Base-by-base conservation (phyloP, 2,888 invertebrate species). In the Sphaerolaimus hirsutus region DNA sequence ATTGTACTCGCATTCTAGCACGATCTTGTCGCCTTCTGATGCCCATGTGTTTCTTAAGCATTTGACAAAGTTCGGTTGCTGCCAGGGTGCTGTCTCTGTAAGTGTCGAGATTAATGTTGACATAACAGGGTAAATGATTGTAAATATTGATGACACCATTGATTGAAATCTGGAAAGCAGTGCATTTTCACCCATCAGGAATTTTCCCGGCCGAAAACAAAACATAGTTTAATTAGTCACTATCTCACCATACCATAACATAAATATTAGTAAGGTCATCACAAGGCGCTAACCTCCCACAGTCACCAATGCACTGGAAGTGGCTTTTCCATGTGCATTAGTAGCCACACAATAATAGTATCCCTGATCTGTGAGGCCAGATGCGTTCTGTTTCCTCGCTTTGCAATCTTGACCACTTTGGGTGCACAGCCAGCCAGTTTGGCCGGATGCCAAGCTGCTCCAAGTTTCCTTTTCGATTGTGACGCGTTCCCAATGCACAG, bases 21-120 rank as follows among this genome's bases (percentile, higher is more conserved):
- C 48, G 23, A 58, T 51, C 5, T 38, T 48, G 40, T 55, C 54
- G 21, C 50, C 53, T 21, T 59, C 48, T 2, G 55, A 55, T 21
- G 54, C 54, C 56, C 56, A 58, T 23, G 54, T 48, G 46, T 60
- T 58, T 19, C 55, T 49, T 12, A 60, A 53, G 45, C 58, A 59
- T 27, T 53, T 53, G n/a, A 55, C 50, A 45, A 59, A 59, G 7
- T 54, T 48, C 23, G 58, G 57, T 27, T 57, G 57, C 12, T 55
- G 54, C 41, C 53, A 51, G 45, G 54, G 55, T 4, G 51, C 44
- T 4, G 54, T 49, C 22, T 50, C 55, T 50, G 32, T 36, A 47
- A 36, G n/a, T 2, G 19, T n/a, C n/a, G 5, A 5, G 25, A 23
- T 22, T 22, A 17, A 25, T 17, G 32, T 17, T 32, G n/a, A n/a